Base-by-base conservation (phyloP, 2,113 vertebrate genomes). In the Triplophysa siluroides region DNA sequence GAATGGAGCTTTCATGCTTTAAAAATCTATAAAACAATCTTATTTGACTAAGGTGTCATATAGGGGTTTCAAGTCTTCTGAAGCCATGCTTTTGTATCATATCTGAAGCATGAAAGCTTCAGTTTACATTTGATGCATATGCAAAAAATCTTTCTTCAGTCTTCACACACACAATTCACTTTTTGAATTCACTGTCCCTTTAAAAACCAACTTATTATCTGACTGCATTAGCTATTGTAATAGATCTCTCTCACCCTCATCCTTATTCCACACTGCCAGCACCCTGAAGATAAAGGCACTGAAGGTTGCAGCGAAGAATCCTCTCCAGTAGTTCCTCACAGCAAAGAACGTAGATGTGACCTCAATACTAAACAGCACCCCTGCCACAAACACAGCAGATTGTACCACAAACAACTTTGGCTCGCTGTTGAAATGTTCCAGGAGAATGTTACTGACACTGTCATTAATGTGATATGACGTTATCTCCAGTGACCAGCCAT, bases 251-350 rank as follows among this genome's bases (percentile, higher is more conserved):
- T 71, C 88, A 99, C 97, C 97, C 94, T 98, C 98, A 14, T 99
- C 98, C 72, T 96, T 94, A 92, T 98, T 99, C 96, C 95, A 98
- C 65, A 99, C 97, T 0, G 97, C 97, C 10, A 98, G 90, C 64
- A 99, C 96, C n/a, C 97, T 93, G 91, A 99, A 99, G 89, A 99
- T 98, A 90, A 99, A 99, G 82, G 98, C 98, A 9, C 98, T 99
- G 92, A 99, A 98, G 77, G 97, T 97, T 80, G 98, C 98, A 0
- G 98, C 97, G 0, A 99, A 99, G 92, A 99, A 99, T 74, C 98
- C 98, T 0, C 98, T 95, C 98, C 98, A 99, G 89, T 99, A 99
- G 91, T 99, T 98, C 76, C 98, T 95, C 88, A 99, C 98, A 0
- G 98, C 98, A 0, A 99, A 99, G 91, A 98, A 99, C 1, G 97